These are phyloP conservation scores for Rhagoletis zephyria DNA, from an alignment of 1,140 invertebrate species.

Conservation along the genomic window DNA sequence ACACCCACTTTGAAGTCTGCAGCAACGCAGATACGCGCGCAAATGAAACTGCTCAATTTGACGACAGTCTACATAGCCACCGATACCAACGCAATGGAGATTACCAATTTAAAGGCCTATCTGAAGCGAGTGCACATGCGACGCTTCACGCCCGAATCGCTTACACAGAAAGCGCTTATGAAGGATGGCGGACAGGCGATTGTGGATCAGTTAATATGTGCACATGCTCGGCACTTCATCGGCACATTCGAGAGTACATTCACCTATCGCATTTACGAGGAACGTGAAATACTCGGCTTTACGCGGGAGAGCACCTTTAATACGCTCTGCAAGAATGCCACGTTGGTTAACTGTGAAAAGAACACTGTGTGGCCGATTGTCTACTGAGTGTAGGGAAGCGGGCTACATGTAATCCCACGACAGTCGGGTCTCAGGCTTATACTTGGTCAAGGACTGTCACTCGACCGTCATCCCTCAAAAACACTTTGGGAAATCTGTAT, in stretches of 20 bases:
- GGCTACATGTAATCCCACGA: too few relatives aligned
- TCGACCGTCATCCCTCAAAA: too few relatives aligned
- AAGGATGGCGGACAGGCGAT: constrained; percentile 93
- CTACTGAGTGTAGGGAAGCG: constrained; percentile 16
- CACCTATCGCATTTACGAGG: constrained; percentile 96
- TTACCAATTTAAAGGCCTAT: constrained; percentile 68
- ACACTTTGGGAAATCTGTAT: too few relatives aligned
- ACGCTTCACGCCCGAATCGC: constrained; percentile 67
- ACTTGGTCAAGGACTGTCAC: too few relatives aligned
- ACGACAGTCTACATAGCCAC: constrained; percentile 84
- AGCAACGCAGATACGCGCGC: constrained; percentile 80
- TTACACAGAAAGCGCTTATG: constrained; percentile 74
- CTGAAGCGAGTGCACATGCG: constrained; percentile 64
- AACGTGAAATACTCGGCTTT: constrained; percentile 94
- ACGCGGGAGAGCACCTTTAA: constrained; percentile 88
- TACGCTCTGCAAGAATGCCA: constrained; percentile 81
- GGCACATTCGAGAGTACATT: constrained; percentile 96
- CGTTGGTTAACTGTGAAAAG: constrained; percentile 70
- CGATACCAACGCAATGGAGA: constrained; percentile 78
- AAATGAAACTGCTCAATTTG: constrained; percentile 78
- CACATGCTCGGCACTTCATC: constrained; percentile 88
- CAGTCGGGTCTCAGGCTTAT: too few relatives aligned
- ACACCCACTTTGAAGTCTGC: constrained; percentile 82
- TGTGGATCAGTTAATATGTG: constrained; percentile 96
- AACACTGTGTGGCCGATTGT: constrained; percentile 75